A percentile compares a stretch with the other conserved stretches of the same genome.
Evolutionary conservation across 2,797 vertebrate genomes (phyloP).

Genomic region (Falco peregrinus): DNA sequence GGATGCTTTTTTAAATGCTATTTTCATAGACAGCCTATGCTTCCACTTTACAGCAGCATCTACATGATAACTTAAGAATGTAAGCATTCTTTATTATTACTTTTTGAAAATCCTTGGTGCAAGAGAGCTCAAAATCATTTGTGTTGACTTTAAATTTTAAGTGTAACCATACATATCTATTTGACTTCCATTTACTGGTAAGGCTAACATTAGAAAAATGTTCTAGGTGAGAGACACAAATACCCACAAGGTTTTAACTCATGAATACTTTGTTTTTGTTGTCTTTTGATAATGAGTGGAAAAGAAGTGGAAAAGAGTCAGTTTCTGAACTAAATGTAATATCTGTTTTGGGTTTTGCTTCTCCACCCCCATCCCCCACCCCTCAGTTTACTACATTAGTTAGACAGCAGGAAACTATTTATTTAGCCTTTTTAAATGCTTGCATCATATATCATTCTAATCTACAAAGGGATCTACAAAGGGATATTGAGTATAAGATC

Average conservation of each 20-base stretch:
- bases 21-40: neutral
- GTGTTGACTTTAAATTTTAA: neutral
- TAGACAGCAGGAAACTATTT: neutral
- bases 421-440: neutral
- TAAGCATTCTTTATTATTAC: neutral
- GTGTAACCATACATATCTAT: neutral
- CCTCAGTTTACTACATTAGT: neutral
- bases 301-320: neutral
- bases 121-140: neutral
- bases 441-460: neutral
- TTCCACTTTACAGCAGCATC: neutral
- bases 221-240: neutral
- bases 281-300: neutral
- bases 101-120: neutral
- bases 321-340: neutral
- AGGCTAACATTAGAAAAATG: neutral
- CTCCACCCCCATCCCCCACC: neutral
- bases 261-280: neutral
- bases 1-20: fast-evolving
- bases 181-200: neutral
- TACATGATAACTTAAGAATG: neutral
- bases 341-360: fast-evolving
- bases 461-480: neutral
- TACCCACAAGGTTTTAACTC: neutral
- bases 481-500: neutral